These are phyloP conservation scores for Philypnodon macrostomus DNA, from an alignment of 2,797 vertebrate species.

Conservation along the genomic window DNA sequence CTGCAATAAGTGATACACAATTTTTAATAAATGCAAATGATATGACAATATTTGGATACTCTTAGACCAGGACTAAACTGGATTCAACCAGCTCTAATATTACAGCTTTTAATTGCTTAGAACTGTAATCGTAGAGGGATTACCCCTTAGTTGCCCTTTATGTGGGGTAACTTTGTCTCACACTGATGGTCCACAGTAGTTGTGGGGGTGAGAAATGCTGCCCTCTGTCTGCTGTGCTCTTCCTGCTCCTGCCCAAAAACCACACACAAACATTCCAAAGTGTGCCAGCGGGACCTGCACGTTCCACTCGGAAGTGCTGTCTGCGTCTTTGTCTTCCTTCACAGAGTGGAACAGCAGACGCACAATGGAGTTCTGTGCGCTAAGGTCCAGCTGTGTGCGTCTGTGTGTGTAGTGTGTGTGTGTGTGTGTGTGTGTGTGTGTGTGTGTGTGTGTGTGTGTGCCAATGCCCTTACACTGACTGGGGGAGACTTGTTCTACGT, in stretches of 20 bases:
- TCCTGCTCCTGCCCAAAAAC: constrained; percentile 22
- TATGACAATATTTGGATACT: too few relatives aligned
- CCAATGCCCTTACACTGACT: constrained; percentile 33
- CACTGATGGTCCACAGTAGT: neutral
- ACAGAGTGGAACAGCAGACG: constrained; percentile 48
- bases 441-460: too few relatives aligned
- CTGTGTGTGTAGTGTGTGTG: too few relatives aligned
- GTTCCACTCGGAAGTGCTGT: constrained; percentile 55
- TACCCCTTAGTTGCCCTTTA: too few relatives aligned
- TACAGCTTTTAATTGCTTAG: too few relatives aligned
- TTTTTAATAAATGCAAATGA: too few relatives aligned
- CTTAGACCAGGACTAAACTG: too few relatives aligned
- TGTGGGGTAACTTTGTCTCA: too few relatives aligned
- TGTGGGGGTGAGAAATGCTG: constrained; percentile 68
- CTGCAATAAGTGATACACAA: too few relatives aligned
- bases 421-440: too few relatives aligned
- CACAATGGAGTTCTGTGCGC: constrained; percentile 67
- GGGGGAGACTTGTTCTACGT: constrained; percentile 62
- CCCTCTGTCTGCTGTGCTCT: constrained; percentile 68
- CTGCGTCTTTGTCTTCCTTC: constrained; percentile 55
- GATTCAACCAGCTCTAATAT: too few relatives aligned
- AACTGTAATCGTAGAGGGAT: too few relatives aligned
- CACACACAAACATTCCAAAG: constrained; percentile 19
- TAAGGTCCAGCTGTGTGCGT: constrained; percentile 41
- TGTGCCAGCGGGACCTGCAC: constrained; percentile 21